Conservation (phyloP, 2,888 invertebrate species). For the Stenotaenia linearis region DNA sequence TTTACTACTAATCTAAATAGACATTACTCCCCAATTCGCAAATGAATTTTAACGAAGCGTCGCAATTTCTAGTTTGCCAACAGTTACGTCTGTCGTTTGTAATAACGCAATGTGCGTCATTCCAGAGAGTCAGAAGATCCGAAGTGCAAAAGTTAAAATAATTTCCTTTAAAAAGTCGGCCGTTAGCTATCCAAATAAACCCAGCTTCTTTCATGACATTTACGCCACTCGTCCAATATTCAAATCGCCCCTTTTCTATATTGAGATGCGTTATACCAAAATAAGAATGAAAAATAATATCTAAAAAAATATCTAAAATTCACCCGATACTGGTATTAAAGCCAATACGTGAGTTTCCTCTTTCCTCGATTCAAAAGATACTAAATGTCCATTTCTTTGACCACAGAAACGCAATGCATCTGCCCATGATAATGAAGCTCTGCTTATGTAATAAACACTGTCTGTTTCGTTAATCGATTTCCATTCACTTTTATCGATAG, state of each 20-base stretch:
- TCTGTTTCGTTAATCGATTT: neutral
- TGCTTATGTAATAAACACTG: neutral
- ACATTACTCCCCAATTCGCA: neutral
- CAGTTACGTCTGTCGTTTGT: neutral
- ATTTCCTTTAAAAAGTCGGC: neutral
- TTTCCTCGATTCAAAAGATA: neutral
- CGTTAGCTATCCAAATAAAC: neutral
- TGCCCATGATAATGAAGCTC: neutral
- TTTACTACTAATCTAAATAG: neutral
- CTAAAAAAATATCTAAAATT: neutral
- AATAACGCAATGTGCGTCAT: neutral
- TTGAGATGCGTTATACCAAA: neutral
- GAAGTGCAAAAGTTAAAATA: neutral
- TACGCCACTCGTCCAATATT: neutral
- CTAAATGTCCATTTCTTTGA: neutral
- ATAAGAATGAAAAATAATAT: neutral
- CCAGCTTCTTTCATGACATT: neutral
- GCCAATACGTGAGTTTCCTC: neutral
- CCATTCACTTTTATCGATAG: neutral
- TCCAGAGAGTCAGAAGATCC: neutral
- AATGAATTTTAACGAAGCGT: neutral
- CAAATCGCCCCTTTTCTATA: neutral
- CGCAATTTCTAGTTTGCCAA: neutral
- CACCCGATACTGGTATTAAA: neutral
- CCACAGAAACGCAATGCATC: neutral